phyloP scores from a whole-genome alignment of 2,888 invertebrate genomes.

The Torymus tubicola region DNA sequence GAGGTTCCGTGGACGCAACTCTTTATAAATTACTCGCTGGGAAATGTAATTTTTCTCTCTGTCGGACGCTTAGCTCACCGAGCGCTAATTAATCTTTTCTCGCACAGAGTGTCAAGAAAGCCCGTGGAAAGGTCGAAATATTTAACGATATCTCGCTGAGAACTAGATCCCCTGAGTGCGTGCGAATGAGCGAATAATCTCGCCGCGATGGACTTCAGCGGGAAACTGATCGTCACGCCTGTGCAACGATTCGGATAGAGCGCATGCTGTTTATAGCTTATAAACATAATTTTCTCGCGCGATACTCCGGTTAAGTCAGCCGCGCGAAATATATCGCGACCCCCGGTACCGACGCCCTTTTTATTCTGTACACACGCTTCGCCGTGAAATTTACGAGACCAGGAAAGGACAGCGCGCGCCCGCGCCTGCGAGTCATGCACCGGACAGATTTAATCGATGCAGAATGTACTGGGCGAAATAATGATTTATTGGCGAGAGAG shows the following conservation, averaged over 20 bases:
- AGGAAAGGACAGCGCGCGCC: conserved; percentile 21
- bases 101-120: background rate
- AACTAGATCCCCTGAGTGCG: too few relatives aligned
- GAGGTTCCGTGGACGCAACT: background rate
- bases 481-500: conserved; percentile 16
- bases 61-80: background rate
- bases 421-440: conserved; percentile 1
- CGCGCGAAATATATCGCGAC: too few relatives aligned
- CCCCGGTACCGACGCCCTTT: too few relatives aligned
- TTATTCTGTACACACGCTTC: conserved; percentile 18
- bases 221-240: too few relatives aligned
- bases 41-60: background rate
- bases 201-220: too few relatives aligned
- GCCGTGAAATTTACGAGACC: conserved; percentile 23
- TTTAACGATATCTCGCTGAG: too few relatives aligned
- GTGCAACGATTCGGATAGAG: too few relatives aligned
- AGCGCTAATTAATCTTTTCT: background rate
- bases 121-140: too few relatives aligned
- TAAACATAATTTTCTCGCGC: too few relatives aligned
- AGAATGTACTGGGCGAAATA: conserved; percentile 20
- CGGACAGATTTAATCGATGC: conserved; percentile 39
- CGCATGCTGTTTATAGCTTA: too few relatives aligned
- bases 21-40: conserved; percentile 2
- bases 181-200: too few relatives aligned
- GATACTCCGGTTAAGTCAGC: too few relatives aligned